These are phyloP conservation scores for Acrocera orbiculus DNA, from an alignment of 2,888 invertebrate species.

Conservation along the genomic window DNA sequence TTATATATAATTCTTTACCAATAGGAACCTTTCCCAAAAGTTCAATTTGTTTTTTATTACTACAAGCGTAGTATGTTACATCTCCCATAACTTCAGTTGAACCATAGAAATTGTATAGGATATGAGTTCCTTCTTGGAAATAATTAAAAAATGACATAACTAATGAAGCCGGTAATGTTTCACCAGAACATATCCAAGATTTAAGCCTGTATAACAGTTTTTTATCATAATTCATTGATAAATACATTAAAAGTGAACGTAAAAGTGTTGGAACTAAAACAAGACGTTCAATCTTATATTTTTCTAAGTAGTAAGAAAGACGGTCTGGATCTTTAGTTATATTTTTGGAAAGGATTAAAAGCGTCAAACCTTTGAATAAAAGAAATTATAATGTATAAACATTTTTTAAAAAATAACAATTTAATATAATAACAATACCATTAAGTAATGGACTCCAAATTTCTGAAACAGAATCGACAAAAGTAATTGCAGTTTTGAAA, in stretches of 20 bases:
- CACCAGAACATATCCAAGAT: slow-evolving; percentile 79
- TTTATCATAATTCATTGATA: slow-evolving; percentile 40
- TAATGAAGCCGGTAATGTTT: slow-evolving; percentile 51
- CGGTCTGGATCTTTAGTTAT: slow-evolving; percentile 62
- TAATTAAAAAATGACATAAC: slow-evolving; percentile 59
- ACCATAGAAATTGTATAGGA: slow-evolving; percentile 75
- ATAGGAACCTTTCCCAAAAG: slow-evolving; percentile 58
- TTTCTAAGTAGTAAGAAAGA: slow-evolving; percentile 47
- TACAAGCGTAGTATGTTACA: slow-evolving; percentile 60
- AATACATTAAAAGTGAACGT: slow-evolving; percentile 57
- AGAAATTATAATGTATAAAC: neutral
- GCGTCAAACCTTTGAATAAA: slow-evolving; percentile 31
- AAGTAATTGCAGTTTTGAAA: slow-evolving; percentile 81
- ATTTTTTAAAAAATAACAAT: neutral
- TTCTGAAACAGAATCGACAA: slow-evolving; percentile 78
- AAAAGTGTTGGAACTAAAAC: slow-evolving; percentile 73
- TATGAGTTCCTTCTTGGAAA: slow-evolving; percentile 45
- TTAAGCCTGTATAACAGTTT: slow-evolving; percentile 41
- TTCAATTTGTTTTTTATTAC: slow-evolving; percentile 40
- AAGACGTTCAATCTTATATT: slow-evolving; percentile 59
- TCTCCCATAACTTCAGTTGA: slow-evolving; percentile 87
- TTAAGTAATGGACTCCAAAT: slow-evolving; percentile 71
- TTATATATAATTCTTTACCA: slow-evolving; percentile 35
- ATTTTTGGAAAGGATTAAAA: slow-evolving; percentile 55
- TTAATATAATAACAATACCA: slow-evolving; percentile 25